Base-by-base conservation (phyloP, 2,797 vertebrate genomes). In the Monodelphis domestica region DNA sequence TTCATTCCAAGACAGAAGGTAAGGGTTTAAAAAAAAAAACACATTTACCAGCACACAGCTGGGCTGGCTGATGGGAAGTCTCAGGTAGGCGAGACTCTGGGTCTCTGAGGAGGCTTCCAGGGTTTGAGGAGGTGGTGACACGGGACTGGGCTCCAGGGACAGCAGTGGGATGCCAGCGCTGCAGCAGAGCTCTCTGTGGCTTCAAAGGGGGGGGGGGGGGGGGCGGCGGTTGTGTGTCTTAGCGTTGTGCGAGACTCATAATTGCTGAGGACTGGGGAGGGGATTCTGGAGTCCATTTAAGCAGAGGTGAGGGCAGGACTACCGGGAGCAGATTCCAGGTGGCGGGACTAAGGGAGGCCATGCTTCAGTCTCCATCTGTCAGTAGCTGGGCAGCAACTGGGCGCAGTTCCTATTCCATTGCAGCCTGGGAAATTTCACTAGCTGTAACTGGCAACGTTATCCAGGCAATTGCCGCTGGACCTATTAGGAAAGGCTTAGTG, bases 221-320 rank as follows among this genome's bases (percentile, higher is more conserved):
- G 15, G 17, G 15, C 14, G n/a, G 30, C 0, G 28, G 5, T n/a
- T 29, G 4, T 1, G 2, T 14, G 57, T n/a, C 59, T 63, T n/a
- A n/a, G 33, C 17, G 59, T 33, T 33, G 30, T 30, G 11, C 11
- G 29, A 30, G 30, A 30, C 57, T 59, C 29, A 33, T 29, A 56
- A 9, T 56, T 56, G 55, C 55, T 56, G 21, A 28, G 55, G 29
- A 56, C n/a, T 29, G 55, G 55, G 55, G 7, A 29, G 28, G 30
- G 57, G 57, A 3, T 57, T 24, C 33, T 30, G 3, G 56, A 30
- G 4, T 59, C 3, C 59, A n/a, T 63, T 5, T 63, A 6, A n/a
- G 63, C 33, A 38, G 63, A 38, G 33, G 17, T 70, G n/a, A 7
- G 21, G n/a, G 63, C 2, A 17, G 33, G 15, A 38, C n/a, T 33